Base-by-base conservation (phyloP, 92 coral and sea anemone genomes). In the Zoanthus sansibaricus region DNA sequence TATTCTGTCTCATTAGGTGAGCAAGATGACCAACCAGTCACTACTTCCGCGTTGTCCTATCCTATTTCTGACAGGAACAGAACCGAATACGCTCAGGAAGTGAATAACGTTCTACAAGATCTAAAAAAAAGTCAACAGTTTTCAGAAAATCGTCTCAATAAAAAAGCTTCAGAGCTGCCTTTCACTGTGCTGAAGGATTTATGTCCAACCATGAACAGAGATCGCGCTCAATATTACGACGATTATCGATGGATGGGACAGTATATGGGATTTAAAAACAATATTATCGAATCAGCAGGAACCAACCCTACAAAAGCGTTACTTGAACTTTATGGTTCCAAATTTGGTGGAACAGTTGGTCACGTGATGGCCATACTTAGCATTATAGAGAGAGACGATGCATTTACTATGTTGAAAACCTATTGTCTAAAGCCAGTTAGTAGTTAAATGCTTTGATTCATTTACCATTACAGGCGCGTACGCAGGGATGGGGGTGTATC, bases 231-330 rank as follows among this genome's bases (percentile, higher is more conserved):
- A 0, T 80, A 11, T 47, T 37, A 37, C 42, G 61, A 66, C 10
- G 85, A 80, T 44, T 80, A 45, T 66, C 59, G 85, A 66, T 10
- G 46, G 62, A 66, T 80, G 85, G 85, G 85, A 37, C 59, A 80
- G 85, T 2, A n/a, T 8, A 80, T 80, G 85, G 62, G 61, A 5
- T 16, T 80, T 5, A 74, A 66, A 9, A 80, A 13, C 45, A 66
- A 1, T n/a, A 8, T 16, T 11, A 80, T 80, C 1, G 5, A 3
- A 12, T 54, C 44, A n/a, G 85, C 75, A 12, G 75, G 37, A 62
- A 56, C 21, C 12, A 21, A 46, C 20, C 61, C 85, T 13, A 80
- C 85, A 0, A 6, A 46, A 25, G 9, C 13, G 0, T 9, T 80
- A 12, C 75, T 80, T 7, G 11, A 20, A 1, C 42, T 18, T 16